Evolutionary conservation across 92 coral and sea anemone genomes (phyloP).

Genomic region (Epizoanthus scotinus): DNA sequence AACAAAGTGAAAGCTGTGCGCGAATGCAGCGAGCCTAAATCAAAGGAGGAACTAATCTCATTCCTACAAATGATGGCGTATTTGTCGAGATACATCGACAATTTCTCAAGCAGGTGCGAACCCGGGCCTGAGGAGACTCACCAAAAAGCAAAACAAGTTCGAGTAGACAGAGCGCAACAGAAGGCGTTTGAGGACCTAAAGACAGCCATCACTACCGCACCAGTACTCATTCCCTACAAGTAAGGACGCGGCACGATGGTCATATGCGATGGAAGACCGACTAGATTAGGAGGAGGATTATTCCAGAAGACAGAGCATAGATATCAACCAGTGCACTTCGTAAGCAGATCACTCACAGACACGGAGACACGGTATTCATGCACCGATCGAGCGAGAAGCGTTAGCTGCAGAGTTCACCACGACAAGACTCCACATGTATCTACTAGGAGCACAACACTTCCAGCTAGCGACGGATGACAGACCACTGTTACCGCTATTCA

Average conservation of each 20-base stretch:
- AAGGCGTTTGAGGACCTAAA: constrained; percentile 58
- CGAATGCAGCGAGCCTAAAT: constrained; percentile 46
- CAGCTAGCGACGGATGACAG: constrained; percentile 72
- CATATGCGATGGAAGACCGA: constrained; percentile 74
- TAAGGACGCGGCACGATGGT: constrained; percentile 55
- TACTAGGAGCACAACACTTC: constrained; percentile 65
- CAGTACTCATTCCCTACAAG: constrained; percentile 56
- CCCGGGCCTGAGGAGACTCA: constrained; percentile 51
- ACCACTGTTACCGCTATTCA: constrained; percentile 62
- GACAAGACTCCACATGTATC: constrained; percentile 52
- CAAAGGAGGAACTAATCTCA: constrained; percentile 58
- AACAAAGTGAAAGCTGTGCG: constrained; percentile 55
- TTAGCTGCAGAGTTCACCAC: constrained; percentile 63
- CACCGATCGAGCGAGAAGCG: constrained; percentile 57
- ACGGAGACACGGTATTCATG: constrained; percentile 58
- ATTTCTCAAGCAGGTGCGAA: constrained; percentile 60
- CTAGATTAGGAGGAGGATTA: constrained; percentile 56
- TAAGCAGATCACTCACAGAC: constrained; percentile 55
- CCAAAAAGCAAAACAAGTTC: constrained; percentile 41
- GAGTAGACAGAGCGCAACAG: constrained; percentile 61
- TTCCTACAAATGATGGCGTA: constrained; percentile 68
- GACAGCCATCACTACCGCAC: constrained; percentile 54
- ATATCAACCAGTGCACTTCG: constrained; percentile 59
- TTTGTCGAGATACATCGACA: constrained; percentile 56
- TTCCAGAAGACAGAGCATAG: constrained; percentile 59